These are phyloP conservation scores for Lysandra bellargus DNA, from an alignment of 2,888 invertebrate species.

Conservation along the genomic window DNA sequence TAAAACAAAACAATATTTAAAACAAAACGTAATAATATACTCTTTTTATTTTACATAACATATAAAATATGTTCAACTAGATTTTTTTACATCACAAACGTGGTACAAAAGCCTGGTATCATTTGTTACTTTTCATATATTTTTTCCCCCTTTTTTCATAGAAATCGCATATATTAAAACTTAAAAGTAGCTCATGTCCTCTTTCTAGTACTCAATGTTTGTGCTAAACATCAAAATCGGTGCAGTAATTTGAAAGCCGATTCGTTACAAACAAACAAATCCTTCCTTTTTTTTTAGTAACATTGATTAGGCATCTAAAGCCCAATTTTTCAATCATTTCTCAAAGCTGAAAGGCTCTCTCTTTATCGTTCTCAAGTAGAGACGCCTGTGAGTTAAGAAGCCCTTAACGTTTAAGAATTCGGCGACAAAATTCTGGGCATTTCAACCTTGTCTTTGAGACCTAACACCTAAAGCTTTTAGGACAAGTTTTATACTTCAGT, in stretches of 20 bases:
- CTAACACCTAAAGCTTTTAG: background rate
- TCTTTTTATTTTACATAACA: background rate
- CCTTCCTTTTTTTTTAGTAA: background rate
- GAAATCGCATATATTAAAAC: background rate
- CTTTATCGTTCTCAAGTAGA: background rate
- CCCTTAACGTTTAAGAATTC: background rate
- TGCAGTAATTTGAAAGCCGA: background rate
- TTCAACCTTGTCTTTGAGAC: constrained; percentile 16
- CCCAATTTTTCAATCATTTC: background rate
- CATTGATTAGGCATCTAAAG: background rate
- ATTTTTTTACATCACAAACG: no score
- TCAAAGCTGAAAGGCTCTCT: background rate
- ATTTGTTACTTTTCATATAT: no score
- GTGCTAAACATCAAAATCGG: background rate
- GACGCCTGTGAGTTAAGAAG: background rate
- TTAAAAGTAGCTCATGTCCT: background rate
- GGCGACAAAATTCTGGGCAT: background rate
- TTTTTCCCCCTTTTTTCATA: no score
- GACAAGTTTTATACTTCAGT: background rate
- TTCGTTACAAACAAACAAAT: background rate
- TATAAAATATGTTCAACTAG: no score
- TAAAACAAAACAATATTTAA: background rate
- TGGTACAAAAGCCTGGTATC: no score
- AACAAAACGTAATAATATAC: background rate
- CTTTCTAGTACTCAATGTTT: background rate